Base-by-base conservation (phyloP, 2,797 vertebrate genomes). In the Syngnathus acus region DNA sequence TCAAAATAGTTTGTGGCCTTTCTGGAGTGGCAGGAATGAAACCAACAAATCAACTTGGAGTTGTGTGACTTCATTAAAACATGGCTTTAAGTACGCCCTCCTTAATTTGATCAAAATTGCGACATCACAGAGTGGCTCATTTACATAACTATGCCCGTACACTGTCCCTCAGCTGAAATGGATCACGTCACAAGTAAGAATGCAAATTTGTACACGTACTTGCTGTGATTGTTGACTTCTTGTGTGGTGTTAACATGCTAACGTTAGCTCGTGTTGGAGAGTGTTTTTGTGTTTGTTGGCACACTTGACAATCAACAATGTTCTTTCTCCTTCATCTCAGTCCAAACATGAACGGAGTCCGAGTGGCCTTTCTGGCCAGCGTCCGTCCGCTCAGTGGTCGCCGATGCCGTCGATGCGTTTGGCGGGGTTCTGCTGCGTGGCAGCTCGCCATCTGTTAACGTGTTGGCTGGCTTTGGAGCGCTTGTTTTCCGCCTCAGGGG, bases 371-470 rank as follows among this genome's bases (percentile, higher is more conserved):
- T 60, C 6, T 5, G 26, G 13, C 16, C 21, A 16, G 26, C 17
- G 45, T 64, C 6, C 17, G 45, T 64, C 6, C 2, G 32, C 16
- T 87, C 86, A 94, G 83, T 93, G 92, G 65, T 93, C 92, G 9
- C 90, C 93, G 77, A 90, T 89, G 69, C 92, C 87, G 66, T 93
- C 93, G 67, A 93, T 90, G 68, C 93, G 90, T 48, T 92, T 14
- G 65, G 10, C 39, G n/a, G 85, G 88, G 45, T 82, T 64, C 86
- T 92, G 92, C 69, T 91, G 90, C 1, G 92, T 93, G 5, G 92
- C 92, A 1, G 87, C 90, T 48, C 92, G 88, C 93, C 93, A 94
- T 72, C 93, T 90, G 75, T 77, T 94, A n/a, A 92, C 83, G 3
- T 94, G 93, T 50, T 94, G 93, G 39, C 84, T 92, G 9, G 91